phyloP scores from a whole-genome alignment of 2,888 invertebrate genomes.

The Xestia rhomboidea region DNA sequence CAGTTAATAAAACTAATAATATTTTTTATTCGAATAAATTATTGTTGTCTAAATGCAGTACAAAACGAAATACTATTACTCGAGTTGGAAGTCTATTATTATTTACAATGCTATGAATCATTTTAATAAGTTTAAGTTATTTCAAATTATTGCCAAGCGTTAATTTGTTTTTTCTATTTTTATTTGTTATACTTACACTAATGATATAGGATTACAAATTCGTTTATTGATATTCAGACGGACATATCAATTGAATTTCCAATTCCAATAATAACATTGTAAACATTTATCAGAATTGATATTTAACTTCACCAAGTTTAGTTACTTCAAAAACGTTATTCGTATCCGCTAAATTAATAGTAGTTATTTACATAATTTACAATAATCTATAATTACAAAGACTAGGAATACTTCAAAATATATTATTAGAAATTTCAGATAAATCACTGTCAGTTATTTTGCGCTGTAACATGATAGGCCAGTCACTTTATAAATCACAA shows the following conservation, averaged over 20 bases:
- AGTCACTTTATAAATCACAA: constrained; percentile 56
- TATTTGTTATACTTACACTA: constrained; percentile 81
- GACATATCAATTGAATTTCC: constrained; percentile 86
- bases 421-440: constrained; percentile 72
- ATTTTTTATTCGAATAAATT: constrained; percentile 58
- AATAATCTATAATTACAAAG: constrained; percentile 79
- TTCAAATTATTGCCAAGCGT: constrained; percentile 89
- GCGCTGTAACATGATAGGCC: constrained; percentile 69
- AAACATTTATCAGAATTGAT: constrained; percentile 81
- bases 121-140: constrained; percentile 66
- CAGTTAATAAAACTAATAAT: constrained; percentile 61
- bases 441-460: constrained; percentile 67
- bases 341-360: constrained; percentile 64
- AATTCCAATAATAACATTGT: constrained; percentile 86
- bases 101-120: constrained; percentile 61
- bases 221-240: constrained; percentile 89
- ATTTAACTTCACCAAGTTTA: constrained; percentile 72
- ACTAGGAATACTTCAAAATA: constrained; percentile 83
- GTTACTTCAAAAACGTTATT: constrained; percentile 62
- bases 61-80: constrained; percentile 52
- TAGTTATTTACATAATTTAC: constrained; percentile 84
- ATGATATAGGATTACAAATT: constrained; percentile 89
- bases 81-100: constrained; percentile 49
- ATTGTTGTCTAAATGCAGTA: constrained; percentile 48
- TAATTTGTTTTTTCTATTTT: constrained; percentile 80